Conservation (phyloP, 2,888 invertebrate species). For the Mythimna impura region DNA sequence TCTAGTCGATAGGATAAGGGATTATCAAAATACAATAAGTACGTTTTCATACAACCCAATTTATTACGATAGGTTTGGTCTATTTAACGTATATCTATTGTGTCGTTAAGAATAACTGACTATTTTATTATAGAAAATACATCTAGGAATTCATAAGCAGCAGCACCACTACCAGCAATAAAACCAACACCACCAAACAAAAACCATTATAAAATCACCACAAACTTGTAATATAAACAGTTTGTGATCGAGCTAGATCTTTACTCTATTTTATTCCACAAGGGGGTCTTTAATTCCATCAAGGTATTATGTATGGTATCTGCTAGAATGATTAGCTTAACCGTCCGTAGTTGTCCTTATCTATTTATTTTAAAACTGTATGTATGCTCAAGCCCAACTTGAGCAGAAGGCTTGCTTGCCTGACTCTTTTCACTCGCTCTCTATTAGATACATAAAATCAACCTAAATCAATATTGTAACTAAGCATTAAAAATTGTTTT, state of each 20-base stretch:
- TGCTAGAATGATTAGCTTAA: too few relatives aligned
- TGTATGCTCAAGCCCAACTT: too few relatives aligned
- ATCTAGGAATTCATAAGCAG: too few relatives aligned
- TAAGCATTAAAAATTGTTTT: too few relatives aligned
- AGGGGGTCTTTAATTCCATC: neutral
- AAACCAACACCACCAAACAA: too few relatives aligned
- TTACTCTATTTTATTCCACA: neutral
- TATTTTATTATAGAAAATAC: too few relatives aligned
- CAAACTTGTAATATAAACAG: neutral
- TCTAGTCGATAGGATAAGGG: neutral
- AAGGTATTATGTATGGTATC: neutral
- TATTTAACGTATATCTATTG: too few relatives aligned
- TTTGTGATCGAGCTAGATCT: neutral
- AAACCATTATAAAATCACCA: too few relatives aligned
- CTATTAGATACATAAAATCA: neutral
- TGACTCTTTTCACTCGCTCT: neutral
- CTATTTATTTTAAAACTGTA: neutral
- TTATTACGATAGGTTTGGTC: neutral
- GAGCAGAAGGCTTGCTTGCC: neutral
- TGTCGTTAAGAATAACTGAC: too few relatives aligned
- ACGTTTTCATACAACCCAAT: neutral
- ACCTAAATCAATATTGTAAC: neutral
- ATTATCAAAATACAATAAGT: neutral
- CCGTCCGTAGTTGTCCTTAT: neutral
- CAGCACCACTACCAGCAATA: too few relatives aligned